These are phyloP conservation scores for Tetragnatha versicolor DNA, from an alignment of 1,140 invertebrate species.

Conservation along the genomic window DNA sequence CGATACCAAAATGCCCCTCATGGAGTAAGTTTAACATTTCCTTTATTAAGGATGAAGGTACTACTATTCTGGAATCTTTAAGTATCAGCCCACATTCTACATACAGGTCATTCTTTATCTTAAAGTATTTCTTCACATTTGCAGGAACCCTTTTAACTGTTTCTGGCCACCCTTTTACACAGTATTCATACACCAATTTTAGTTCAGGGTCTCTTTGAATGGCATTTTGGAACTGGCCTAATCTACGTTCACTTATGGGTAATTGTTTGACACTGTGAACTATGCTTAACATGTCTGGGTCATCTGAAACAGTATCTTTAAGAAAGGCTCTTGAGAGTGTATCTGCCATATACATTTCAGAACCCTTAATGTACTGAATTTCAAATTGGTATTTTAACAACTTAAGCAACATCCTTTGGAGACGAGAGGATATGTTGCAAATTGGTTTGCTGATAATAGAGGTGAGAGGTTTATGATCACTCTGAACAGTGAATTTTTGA, in stretches of 20 bases:
- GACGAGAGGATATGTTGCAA: constrained; percentile 59
- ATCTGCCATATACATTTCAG: constrained; percentile 12
- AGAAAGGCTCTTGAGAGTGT: constrained; percentile 9
- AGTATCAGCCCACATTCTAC: constrained; percentile 59
- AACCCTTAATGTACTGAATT: constrained; percentile 13
- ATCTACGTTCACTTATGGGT: background rate
- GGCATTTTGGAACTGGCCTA: background rate
- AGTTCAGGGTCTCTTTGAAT: background rate
- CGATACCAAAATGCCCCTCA: constrained; percentile 61
- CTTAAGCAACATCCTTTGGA: constrained; percentile 24
- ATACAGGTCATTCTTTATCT: constrained; percentile 57
- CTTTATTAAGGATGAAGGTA: constrained; percentile 58
- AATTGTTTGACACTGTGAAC: constrained; percentile 14
- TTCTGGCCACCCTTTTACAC: constrained; percentile 56
- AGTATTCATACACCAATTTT: background rate
- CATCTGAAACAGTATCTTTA: background rate
- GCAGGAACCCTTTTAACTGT: constrained; percentile 6
- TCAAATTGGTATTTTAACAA: constrained; percentile 20
- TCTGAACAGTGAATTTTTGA: constrained; percentile 63
- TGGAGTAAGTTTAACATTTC: constrained; percentile 61
- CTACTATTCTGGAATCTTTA: constrained; percentile 59
- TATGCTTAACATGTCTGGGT: constrained; percentile 35
- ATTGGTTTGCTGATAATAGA: constrained; percentile 64
- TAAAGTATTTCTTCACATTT: constrained; percentile 41
- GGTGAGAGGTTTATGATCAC: constrained; percentile 66